These are phyloP conservation scores for Thripadectes ignobilis DNA, from an alignment of 2,797 vertebrate species.

Conservation along the genomic window DNA sequence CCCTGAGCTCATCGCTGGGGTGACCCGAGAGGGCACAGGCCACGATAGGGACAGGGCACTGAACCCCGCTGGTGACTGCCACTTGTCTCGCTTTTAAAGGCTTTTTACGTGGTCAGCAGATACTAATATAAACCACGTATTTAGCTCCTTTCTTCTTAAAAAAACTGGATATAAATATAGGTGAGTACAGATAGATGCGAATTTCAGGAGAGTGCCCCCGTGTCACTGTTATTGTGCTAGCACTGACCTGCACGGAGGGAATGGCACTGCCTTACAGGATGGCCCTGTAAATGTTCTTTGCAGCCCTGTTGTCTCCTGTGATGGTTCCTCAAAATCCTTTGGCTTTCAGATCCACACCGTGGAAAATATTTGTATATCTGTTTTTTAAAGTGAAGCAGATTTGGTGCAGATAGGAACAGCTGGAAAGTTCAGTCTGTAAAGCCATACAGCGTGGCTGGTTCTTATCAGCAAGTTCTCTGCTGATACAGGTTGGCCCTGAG, in stretches of 20 bases:
- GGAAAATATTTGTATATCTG: not conserved
- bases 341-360: not conserved
- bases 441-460: not conserved
- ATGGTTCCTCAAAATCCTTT: not conserved
- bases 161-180: not conserved
- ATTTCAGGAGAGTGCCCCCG: not conserved
- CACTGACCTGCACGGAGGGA: not conserved
- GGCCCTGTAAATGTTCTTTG: not conserved
- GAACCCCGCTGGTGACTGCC: not conserved
- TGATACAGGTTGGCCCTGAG: not conserved
- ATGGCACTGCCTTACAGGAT: too few species aligned
- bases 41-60: not conserved
- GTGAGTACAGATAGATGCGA: not conserved
- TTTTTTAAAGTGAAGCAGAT: not conserved
- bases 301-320: not conserved
- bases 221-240: accelerated
- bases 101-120: not conserved
- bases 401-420: not conserved
- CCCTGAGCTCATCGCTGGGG: accelerated
- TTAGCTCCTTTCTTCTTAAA: not conserved
- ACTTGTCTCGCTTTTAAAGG: accelerated
- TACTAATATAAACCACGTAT: not conserved
- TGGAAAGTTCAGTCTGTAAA: not conserved
- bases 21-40: too few species aligned
- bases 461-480: not conserved